These are phyloP conservation scores for Drosophila paucipuncta DNA, from an alignment of 2,888 invertebrate genomes.

Conservation along the genomic window DNA sequence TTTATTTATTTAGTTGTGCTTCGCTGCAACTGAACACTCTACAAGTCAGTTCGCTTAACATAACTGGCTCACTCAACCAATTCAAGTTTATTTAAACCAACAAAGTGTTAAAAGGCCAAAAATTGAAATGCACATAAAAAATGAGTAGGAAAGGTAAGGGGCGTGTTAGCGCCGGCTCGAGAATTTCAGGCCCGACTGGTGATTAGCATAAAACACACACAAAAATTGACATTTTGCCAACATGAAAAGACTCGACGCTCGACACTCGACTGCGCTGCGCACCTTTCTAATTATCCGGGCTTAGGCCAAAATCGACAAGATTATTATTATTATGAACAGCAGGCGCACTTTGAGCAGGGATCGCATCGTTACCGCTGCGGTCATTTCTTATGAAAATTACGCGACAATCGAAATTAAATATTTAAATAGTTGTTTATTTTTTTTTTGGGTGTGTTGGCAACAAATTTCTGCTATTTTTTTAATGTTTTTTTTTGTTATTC, in stretches of 20 bases:
- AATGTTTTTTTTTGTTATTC: conserved; percentile 6
- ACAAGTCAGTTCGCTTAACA: conserved; percentile 19
- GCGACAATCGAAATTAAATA: conserved; percentile 55
- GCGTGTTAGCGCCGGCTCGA: background rate
- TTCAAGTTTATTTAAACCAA: conserved; percentile 20
- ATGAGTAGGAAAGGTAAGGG: conserved; percentile 24
- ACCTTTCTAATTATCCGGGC: conserved; percentile 6
- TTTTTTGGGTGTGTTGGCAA: background rate
- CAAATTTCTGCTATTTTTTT: background rate
- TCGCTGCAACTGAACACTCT: background rate
- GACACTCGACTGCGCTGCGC: conserved; percentile 38
- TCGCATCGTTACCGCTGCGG: conserved; percentile 18
- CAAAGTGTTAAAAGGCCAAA: conserved; percentile 30
- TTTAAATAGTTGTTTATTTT: conserved; percentile 50
- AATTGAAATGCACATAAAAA: conserved; percentile 68
- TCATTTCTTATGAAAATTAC: conserved; percentile 33
- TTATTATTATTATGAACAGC: background rate
- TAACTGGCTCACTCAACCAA: conserved; percentile 26
- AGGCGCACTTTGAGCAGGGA: conserved; percentile 26
- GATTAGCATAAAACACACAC: conserved; percentile 27
- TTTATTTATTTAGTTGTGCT: background rate
- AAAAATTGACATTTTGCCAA: conserved; percentile 10
- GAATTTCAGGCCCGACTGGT: conserved; percentile 2
- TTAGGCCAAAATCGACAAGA: conserved; percentile 21
- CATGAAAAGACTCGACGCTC: conserved; percentile 39